Conservation (phyloP, 2,888 invertebrate species). For the Lasiommata megera region DNA sequence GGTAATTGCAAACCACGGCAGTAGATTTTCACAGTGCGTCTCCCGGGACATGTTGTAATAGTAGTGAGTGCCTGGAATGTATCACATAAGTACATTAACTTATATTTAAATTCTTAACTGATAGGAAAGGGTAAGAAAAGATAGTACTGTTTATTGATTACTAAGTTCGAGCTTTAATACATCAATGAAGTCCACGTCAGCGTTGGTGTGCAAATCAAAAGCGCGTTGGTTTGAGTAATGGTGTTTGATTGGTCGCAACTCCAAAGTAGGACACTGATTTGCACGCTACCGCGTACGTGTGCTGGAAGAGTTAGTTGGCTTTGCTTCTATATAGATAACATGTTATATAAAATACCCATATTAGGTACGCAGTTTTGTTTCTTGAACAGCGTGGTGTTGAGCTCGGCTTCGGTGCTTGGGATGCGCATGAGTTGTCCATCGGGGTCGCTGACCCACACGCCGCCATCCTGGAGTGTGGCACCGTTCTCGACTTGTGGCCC, state of each 20-base stretch:
- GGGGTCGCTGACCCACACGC: conserved; percentile 65
- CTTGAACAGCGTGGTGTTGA: conserved; percentile 55
- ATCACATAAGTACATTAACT: background rate
- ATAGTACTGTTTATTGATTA: no score
- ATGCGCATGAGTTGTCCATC: conserved; percentile 58
- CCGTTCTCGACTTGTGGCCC: conserved; percentile 67
- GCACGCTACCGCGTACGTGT: no score
- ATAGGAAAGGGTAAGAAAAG: no score
- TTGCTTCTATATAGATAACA: no score
- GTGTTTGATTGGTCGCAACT: no score
- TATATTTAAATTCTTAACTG: background rate
- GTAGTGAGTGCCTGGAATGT: conserved; percentile 55
- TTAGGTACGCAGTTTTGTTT: conserved; percentile 61
- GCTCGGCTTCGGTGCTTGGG: conserved; percentile 48
- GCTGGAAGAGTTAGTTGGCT: no score
- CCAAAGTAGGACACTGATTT: no score
- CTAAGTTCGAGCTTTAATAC: no score
- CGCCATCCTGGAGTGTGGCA: conserved; percentile 69
- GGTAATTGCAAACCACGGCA: conserved; percentile 61
- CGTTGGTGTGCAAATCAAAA: no score
- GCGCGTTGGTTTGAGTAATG: no score
- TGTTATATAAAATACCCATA: conserved; percentile 44
- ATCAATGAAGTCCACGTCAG: no score
- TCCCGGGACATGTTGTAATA: conserved; percentile 57
- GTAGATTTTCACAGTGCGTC: conserved; percentile 50